phyloP scores from a whole-genome alignment of 2,113 vertebrate species.

The Amphiprion percula region DNA sequence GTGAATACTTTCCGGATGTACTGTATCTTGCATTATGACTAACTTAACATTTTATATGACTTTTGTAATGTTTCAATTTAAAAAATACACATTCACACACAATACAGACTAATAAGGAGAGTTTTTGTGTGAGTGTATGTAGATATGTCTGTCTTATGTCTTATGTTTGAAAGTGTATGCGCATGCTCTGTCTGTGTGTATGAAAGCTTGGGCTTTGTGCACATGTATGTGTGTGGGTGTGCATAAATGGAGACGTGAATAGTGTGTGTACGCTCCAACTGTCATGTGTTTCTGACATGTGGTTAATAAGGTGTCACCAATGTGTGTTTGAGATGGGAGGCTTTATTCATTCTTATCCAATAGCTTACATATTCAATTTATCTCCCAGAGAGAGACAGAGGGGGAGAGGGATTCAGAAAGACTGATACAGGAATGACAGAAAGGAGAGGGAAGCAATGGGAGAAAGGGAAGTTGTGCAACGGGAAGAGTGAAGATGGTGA shows the following conservation, averaged over 20 bases:
- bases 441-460: not conserved
- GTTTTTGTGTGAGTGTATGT: slow-evolving; percentile 32
- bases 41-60: slow-evolving; percentile 4
- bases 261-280: slow-evolving; percentile 50
- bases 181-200: not conserved
- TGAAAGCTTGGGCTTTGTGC: not conserved
- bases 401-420: slow-evolving; percentile 39
- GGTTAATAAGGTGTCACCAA: slow-evolving; percentile 84
- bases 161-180: slow-evolving; percentile 25
- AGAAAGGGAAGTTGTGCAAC: slow-evolving; percentile 11
- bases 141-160: slow-evolving; percentile 9
- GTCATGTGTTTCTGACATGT: slow-evolving; percentile 83
- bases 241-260: not conserved
- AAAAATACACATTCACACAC: slow-evolving; percentile 39
- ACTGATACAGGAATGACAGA: slow-evolving; percentile 63
- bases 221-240: slow-evolving; percentile 8
- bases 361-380: slow-evolving; percentile 80
- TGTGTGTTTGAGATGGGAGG: slow-evolving; percentile 80
- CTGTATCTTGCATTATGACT: not conserved
- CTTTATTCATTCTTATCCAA: slow-evolving; percentile 83
- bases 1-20: too few species aligned
- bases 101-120: slow-evolving; percentile 67
- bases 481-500: slow-evolving; percentile 39
- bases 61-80: slow-evolving; percentile 42
- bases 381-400: slow-evolving; percentile 64